Percentiles rank a stretch among this genome's conserved stretches.
Evolutionary conservation across 1,140 invertebrate genomes (phyloP).

Genomic region (Lordiphosa stackelbergi): DNA sequence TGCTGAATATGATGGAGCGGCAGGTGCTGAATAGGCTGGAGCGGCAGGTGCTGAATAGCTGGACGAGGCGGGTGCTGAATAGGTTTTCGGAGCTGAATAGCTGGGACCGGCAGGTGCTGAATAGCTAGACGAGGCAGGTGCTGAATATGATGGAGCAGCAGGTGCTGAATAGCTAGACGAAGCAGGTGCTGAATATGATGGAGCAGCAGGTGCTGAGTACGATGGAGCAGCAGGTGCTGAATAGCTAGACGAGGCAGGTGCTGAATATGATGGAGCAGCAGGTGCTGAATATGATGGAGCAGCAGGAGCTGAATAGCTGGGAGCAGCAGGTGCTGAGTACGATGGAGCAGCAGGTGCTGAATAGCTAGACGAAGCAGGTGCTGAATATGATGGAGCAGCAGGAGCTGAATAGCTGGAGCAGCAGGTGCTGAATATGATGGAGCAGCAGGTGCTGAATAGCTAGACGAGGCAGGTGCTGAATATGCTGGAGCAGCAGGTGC

Average conservation of each 20-base stretch:
- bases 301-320: slow-evolving; percentile 6
- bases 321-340: slow-evolving; percentile 12
- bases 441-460: slow-evolving; percentile 20
- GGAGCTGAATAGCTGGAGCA: slow-evolving; percentile 21
- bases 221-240: slow-evolving; percentile 12
- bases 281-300: slow-evolving; percentile 24
- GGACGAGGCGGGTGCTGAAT: slow-evolving; percentile 17
- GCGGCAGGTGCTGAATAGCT: slow-evolving; percentile 15
- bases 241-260: slow-evolving; percentile 12
- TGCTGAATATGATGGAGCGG: slow-evolving; percentile 14
- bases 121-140: slow-evolving; percentile 1
- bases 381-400: slow-evolving; percentile 15
- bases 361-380: slow-evolving; percentile 8
- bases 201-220: too few relatives aligned
- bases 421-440: slow-evolving; percentile 21
- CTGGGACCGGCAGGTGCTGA: slow-evolving; percentile 5
- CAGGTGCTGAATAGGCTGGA: slow-evolving; percentile 20
- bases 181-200: slow-evolving; percentile 19
- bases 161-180: slow-evolving; percentile 25
- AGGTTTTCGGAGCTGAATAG: slow-evolving; percentile 28
- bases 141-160: slow-evolving; percentile 14
- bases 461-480: slow-evolving; percentile 16
- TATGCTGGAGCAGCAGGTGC: slow-evolving; percentile 14
- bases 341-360: slow-evolving; percentile 19
- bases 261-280: slow-evolving; percentile 23